These are phyloP conservation scores for Riparia riparia DNA, from an alignment of 2,113 vertebrate genomes.

Conservation along the genomic window DNA sequence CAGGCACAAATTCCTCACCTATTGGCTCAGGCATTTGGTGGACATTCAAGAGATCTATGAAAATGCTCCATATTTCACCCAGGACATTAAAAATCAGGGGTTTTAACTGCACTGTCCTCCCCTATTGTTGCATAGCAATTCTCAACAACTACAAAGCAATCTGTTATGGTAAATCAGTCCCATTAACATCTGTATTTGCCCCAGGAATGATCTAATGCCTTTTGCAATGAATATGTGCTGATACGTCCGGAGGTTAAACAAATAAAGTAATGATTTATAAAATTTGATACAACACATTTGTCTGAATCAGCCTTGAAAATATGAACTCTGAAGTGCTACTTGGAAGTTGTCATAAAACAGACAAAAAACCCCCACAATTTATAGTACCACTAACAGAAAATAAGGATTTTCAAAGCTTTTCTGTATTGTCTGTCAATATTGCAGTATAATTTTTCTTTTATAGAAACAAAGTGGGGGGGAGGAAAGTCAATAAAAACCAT, in stretches of 20 bases:
- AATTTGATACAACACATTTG: conserved; percentile 64
- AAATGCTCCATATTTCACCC: neutral
- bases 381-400: conserved; percentile 74
- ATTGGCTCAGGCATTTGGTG: neutral
- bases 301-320: conserved; percentile 67
- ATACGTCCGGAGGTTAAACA: conserved; percentile 33
- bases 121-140: conserved; percentile 77
- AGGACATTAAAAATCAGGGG: conserved; percentile 37
- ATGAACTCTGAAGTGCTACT: conserved; percentile 69
- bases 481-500: conserved; percentile 79
- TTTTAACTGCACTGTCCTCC: neutral
- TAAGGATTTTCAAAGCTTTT: conserved; percentile 79
- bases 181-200: conserved; percentile 79
- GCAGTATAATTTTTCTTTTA: conserved; percentile 75
- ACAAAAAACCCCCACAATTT: conserved; percentile 68
- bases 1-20: conserved; percentile 9
- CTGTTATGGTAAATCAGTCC: conserved; percentile 72
- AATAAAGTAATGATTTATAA: conserved; percentile 69
- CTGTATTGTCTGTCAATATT: conserved; percentile 77
- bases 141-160: conserved; percentile 74
- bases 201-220: conserved; percentile 67
- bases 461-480: conserved; percentile 49
- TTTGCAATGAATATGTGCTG: conserved; percentile 54
- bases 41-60: neutral
- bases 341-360: conserved; percentile 74